Base-by-base conservation (phyloP, 2,113 vertebrate species). In the Hylia prasina region DNA sequence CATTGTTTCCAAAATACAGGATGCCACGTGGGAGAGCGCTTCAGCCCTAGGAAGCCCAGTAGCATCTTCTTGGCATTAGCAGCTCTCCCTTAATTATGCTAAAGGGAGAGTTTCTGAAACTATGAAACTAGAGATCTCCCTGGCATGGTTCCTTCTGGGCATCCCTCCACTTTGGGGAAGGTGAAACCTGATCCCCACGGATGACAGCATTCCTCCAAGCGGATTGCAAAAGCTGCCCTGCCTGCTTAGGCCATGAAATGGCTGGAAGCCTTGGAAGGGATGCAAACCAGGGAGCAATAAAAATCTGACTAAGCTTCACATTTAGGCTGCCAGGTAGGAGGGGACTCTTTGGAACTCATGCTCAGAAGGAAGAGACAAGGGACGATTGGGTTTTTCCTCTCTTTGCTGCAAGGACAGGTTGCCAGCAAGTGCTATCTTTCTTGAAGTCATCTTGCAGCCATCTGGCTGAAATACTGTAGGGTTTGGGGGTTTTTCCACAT, bases 1-100 rank as follows among this genome's bases (percentile, higher is more conserved):
- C 22, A 18, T 79, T 91, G 73, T 93, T 95, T 95, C 95, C 94
- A 93, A 96, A 95, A 94, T 60, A 90, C 63, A 95, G 75, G 78
- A 82, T 35, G 51, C 68, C 2, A 31, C 88, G 58, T 60, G 71
- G 79, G 71, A 85, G 71, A 88, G 17, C 40, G 51, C 44, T 28
- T 93, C 68, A 86, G 63, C 58, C 50, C 77, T 44, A 51, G 92
- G 92, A 90, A 96, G 92, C 50, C 64, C 75, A 68, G 79, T 80
- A 96, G 85, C 82, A 94, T 90, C 88, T 68, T 89, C 44, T 88
- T 86, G 82, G 92, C 88, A 0, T 40, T 73, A 47, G 54, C 48
- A 78, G 24, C 10, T 86, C 82, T 85, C 82, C 37, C 39, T 71
- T 78, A 40, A 37, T 50, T 92, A 56, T 16, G 2, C 64, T 90